phyloP scores from a whole-genome alignment of 2,113 vertebrate genomes.

The Cygnus buccinator region DNA sequence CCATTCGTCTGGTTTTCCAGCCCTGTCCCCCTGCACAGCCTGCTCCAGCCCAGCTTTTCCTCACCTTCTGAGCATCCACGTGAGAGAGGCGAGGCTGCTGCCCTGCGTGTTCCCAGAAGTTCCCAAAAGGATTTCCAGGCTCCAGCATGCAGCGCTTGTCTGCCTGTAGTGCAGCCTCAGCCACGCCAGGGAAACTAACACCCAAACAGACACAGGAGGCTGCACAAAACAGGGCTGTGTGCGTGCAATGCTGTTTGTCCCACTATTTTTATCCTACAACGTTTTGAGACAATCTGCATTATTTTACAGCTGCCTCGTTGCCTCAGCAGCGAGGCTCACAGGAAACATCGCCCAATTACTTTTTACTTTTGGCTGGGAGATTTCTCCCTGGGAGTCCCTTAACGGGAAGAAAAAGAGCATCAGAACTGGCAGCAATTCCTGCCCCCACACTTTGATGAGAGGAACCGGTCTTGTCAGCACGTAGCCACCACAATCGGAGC shows the following conservation, averaged over 20 bases:
- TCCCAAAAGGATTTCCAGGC: background rate
- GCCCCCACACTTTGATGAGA: background rate
- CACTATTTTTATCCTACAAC: background rate
- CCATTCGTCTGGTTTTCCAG: background rate
- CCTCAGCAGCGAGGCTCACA: background rate
- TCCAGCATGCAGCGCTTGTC: background rate
- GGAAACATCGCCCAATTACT: background rate
- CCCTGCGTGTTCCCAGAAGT: background rate
- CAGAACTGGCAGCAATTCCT: background rate
- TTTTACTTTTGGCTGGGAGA: constrained; percentile 10
- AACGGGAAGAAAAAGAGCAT: background rate
- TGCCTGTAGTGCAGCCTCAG: background rate
- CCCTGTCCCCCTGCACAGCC: background rate
- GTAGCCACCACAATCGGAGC: background rate
- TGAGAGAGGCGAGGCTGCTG: background rate
- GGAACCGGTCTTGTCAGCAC: constrained; percentile 12
- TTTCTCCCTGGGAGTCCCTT: constrained; percentile 6
- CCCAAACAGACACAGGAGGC: background rate
- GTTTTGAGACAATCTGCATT: background rate
- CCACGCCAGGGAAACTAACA: background rate
- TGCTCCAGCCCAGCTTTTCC: background rate
- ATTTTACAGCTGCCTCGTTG: background rate
- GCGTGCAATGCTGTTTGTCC: background rate
- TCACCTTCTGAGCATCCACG: background rate
- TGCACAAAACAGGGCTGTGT: background rate